Evolutionary conservation across 2,888 invertebrate genomes (phyloP).

Genomic region (Thalpophila matura): DNA sequence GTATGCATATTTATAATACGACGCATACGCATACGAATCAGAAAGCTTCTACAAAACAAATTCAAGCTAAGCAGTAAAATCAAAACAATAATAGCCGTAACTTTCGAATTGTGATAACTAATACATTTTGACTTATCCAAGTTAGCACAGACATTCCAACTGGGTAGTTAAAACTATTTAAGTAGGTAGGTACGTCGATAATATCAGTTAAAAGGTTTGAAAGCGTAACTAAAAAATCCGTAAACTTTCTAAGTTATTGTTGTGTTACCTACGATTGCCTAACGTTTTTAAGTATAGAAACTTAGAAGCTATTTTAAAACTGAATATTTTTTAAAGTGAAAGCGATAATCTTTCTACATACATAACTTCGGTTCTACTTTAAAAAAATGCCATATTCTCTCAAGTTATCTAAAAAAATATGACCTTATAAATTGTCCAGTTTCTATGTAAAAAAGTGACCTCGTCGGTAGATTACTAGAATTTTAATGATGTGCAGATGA

Average conservation of each 20-base stretch:
- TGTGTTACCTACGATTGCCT: slow-evolving; percentile 21
- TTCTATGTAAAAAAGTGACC: too few relatives aligned
- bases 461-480: too few relatives aligned
- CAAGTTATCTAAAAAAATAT: too few relatives aligned
- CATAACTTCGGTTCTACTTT: too few relatives aligned
- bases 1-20: too few relatives aligned
- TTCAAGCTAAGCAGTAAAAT: background rate
- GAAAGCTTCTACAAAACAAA: too few relatives aligned
- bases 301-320: slow-evolving; percentile 2
- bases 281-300: background rate
- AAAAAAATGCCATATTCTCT: too few relatives aligned
- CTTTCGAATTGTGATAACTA: background rate
- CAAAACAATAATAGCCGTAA: background rate
- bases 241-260: slow-evolving; percentile 56
- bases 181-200: too few relatives aligned
- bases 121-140: background rate
- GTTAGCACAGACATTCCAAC: slow-evolving; percentile 14
- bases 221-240: slow-evolving; percentile 60
- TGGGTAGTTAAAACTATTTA: slow-evolving; percentile 44
- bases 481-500: too few relatives aligned
- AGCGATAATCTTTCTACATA: too few relatives aligned
- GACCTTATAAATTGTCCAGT: too few relatives aligned
- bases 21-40: too few relatives aligned
- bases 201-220: slow-evolving; percentile 69
- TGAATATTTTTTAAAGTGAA: background rate